Percentiles rank a stretch among this genome's conserved stretches.
Conservation (phyloP, 2,797 vertebrate species). For the Muscicapa striata region DNA sequence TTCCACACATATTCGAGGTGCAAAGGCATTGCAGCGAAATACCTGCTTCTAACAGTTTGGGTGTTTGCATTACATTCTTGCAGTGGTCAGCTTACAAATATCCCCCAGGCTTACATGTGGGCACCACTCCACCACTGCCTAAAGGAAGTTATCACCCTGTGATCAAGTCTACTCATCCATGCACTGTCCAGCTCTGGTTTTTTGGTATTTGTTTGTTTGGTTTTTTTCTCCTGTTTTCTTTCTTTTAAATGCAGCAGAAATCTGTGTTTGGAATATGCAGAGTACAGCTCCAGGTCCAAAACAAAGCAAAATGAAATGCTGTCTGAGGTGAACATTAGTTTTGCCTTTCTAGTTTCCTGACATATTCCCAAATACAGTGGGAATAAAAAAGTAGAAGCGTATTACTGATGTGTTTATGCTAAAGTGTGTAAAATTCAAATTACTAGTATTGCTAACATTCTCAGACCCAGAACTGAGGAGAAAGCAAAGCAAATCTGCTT, state of each 20-base stretch:
- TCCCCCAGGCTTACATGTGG: neutral
- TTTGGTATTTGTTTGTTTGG: too few species aligned
- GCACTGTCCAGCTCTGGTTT: neutral
- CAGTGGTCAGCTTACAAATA: neutral
- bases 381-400: neutral
- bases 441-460: neutral
- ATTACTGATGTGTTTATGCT: neutral
- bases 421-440: neutral
- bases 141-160: neutral
- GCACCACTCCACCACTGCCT: neutral
- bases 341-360: neutral
- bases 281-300: neutral
- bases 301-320: neutral
- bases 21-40: neutral
- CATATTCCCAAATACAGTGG: neutral
- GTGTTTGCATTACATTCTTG: neutral
- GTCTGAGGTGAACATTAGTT: neutral
- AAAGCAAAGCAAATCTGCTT: neutral
- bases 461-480: neutral
- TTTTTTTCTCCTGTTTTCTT: neutral
- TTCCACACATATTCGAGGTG: accelerated
- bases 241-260: neutral
- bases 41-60: neutral
- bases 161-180: neutral
- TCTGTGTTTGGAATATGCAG: neutral